Evolutionary conservation across 2,113 vertebrate species (phyloP), one percentile per base, ranked within the genome.

Genomic region (Myiozetetes cayanensis): DNA sequence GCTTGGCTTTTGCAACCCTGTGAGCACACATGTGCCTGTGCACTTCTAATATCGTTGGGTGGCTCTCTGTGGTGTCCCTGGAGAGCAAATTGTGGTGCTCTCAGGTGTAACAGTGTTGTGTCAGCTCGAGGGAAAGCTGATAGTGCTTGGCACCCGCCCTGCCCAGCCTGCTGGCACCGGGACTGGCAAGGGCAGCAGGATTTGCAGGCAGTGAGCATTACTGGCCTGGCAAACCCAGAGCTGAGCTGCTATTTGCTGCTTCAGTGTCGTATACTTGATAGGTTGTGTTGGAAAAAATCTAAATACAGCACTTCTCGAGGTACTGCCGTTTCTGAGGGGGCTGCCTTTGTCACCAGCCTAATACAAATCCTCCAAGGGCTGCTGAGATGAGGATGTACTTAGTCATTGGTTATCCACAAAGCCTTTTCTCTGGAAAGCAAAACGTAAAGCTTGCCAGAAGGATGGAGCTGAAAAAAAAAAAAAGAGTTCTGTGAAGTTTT

Each of bases 71-170:
- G 41, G 47, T 10, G 47, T 74, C 53, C 59, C 31, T 8, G 35
- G 30, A 20, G 82, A 65, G 3, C 20, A 12, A 25, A 39, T 46
- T 63, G 62, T 63, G 39, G 12, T 5, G 9, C 41, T 62, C 61
- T 55, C 17, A 2, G 61, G 52, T 11, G 35, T 14, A 7, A 12
- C 1, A 2, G 62, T 22, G 8, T 28, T 2, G 5, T 30, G 5
- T 21, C 35, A 6, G 27, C 70, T 18, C 7, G 0, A 18, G 31
- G 55, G 47, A 22, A 30, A 37, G 77, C 62, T 15, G 62, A 6
- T 9, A 43, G 55, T 6, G 0, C 16, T 8, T 24, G 41, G 8
- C 1, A 3, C 27, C 71, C 39, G 0, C 13, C n/a, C 22, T 4
- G 30, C 33, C 50, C 14, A 7, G 14, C 61, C 41, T 11, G 9